Evolutionary conservation across 2,797 vertebrate genomes (phyloP), one percentile per base, ranked within the genome.

Genomic region (Hafferia zeledoni): DNA sequence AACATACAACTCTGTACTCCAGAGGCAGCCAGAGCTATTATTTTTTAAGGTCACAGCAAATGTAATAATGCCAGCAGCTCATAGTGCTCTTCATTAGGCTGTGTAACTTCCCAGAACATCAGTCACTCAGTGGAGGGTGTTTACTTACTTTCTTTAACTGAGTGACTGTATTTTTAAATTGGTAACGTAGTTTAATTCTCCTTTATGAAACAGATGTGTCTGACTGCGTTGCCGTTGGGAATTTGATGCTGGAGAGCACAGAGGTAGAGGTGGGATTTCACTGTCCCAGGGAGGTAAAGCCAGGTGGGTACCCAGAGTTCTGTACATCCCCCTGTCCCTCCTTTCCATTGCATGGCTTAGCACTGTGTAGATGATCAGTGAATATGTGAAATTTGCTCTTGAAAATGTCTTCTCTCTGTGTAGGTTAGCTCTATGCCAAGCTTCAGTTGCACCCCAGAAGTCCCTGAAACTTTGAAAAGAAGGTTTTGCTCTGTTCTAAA

Each of bases 1-100:
- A 96, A 74, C 79, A 95, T 28, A 95, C 93, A 95, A 27, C 1
- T 2, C 69, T 31, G 52, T 56, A 50, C 89, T 89, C 95, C n/a
- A 35, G 87, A 89, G 91, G 87, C 49, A 60, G 65, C 80, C 27
- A 41, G 13, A 92, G 87, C 59, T 89, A 64, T 77, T 94, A 74
- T 86, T 85, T 93, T 77, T 77, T 96, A 94, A 96, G 87, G 95
- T 96, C 87, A 90, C 91, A 83, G 93, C 74, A 96, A 94, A 95
- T 83, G 70, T 76, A 93, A 95, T 94, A 93, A 94, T 94, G 93
- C 89, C 91, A 89, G 43, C 56, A 94, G 90, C 83, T 91, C 94
- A 84, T 22, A 82, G 77, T 1, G 14, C 85, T 93, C 94, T 94
- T 94, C 95, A 96, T 94, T 94, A 95, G 64, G 64, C 82, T 88